Evolutionary conservation across 1,140 invertebrate genomes (phyloP), one percentile per base, ranked within the genome.

Genomic region (Coptotermes formosanus): DNA sequence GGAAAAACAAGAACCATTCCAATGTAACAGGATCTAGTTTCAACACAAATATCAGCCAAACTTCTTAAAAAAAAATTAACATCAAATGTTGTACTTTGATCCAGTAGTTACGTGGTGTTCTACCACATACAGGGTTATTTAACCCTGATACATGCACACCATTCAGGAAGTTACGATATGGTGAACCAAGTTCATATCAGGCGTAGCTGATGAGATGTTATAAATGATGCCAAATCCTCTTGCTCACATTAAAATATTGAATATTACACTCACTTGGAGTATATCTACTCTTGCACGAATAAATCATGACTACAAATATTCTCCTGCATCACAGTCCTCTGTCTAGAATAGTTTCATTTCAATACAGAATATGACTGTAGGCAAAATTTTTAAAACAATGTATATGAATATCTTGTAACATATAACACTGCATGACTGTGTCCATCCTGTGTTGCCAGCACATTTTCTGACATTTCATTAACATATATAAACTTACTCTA

Each of bases 201-300:
- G 38, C 38, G 4, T 38, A 7, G 52, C 52, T 55, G 52, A 55
- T 55, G 19, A 55, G 14, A 55, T 0, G 19, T 55, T 55, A 55
- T 16, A 75, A 75, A 75, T 75, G 25, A 75, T 75, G 25, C 64
- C 64, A 75, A 75, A 75, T 75, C 64, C 64, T 30, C 64, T 75
- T 75, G 8, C n/a, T 75, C 64, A 75, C 64, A 75, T 30, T 75
- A 75, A 75, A 75, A 75, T 75, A 30, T 75, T 75, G 25, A 30
- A 14, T 30, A 75, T 12, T 55, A 55, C 14, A 48, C 9, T 48
- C 45, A 48, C 45, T 48, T 48, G 45, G 14, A 64, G 59, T 19
- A 75, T n/a, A 30, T 3, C 64, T 30, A 75, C n/a, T 75, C 64
- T 25, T 75, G 64, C 64, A 30, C 30, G 64, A 30, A 30, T 30